Base-by-base conservation (phyloP, 2,888 invertebrate species). In the Pollenia griseotomentosa region DNA sequence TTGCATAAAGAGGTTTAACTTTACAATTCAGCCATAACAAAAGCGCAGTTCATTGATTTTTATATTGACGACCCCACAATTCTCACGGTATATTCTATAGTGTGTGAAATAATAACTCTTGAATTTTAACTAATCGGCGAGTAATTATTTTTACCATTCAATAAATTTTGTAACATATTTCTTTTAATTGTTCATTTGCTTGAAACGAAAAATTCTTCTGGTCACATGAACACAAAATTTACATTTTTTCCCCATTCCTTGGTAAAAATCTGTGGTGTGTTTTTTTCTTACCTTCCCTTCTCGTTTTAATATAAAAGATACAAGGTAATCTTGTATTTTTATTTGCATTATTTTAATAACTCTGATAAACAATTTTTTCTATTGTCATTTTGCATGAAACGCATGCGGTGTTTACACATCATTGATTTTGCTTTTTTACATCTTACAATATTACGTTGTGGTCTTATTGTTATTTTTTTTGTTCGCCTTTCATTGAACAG, bases 401-500 rank as follows among this genome's bases (percentile, higher is more conserved):
- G 81, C 85, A 85, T 85, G 85, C 85, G 81, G 85, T 66, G 81
- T 85, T 85, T 81, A 70, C 65, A 81, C 71, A 73, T 85, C 80
- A 85, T 81, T 81, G 85, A 85, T 66, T 23, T 65, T 42, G 53
- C 19, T 71, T 33, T 77, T 78, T 57, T 74, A 23, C 42, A 66
- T 74, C 66, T 80, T 57, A 48, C 66, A 71, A 12, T 23, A 51
- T 19, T 71, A 57, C 59, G 14, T 51, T 74, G 44, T 75, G n/a
- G 74, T 70, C 23, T 23, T 46, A 5, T 55, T 68, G 53, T 10
- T 23, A 40, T n/a, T 63, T 14, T 33, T 53, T 79, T 71, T 65
- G 73, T 65, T n/a, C 16, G 9, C n/a, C 53, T 71, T 74, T 55
- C 19, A 46, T 16, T 59, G 42, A 66, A 53, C 68, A 68, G 68